Conservation (phyloP, 2,797 vertebrate genomes). For the Erpetoichthys calabaricus region DNA sequence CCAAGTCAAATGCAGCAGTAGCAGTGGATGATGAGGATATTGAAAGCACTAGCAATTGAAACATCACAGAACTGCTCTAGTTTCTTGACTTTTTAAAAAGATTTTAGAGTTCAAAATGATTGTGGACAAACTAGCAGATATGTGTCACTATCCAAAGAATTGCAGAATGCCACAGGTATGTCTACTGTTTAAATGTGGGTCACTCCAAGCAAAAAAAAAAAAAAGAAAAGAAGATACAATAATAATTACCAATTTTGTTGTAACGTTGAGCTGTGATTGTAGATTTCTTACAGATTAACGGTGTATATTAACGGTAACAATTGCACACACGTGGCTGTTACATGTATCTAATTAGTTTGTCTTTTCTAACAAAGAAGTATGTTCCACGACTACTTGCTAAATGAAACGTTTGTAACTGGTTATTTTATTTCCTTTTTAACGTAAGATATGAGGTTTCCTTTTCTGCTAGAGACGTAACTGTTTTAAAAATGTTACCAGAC, state of each 20-base stretch:
- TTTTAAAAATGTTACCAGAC: conserved; percentile 18
- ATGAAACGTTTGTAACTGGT: conserved; percentile 3
- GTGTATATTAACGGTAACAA: conserved; percentile 25
- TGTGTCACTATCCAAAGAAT: conserved; percentile 52
- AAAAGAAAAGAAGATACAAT: conserved; percentile 9
- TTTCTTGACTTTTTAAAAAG: conserved; percentile 7
- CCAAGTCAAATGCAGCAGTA: conserved; percentile 38
- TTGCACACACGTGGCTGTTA: conserved; percentile 10
- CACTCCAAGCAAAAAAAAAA: conserved; percentile 34
- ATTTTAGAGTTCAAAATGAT: conserved; percentile 12
- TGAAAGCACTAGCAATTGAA: conserved; percentile 44
- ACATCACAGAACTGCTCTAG: conserved; percentile 9
- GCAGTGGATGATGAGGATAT: conserved; percentile 40
- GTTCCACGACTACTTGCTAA: conserved; percentile 17
- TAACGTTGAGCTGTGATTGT: conserved; percentile 43
- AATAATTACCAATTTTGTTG: conserved; percentile 16
- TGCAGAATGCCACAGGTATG: conserved; percentile 37
- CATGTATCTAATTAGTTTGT: conserved; percentile 15
- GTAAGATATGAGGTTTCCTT: conserved; percentile 21
- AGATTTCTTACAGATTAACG: conserved; percentile 48
- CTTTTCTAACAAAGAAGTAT: conserved; percentile 7
- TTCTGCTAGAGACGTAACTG: conserved; percentile 14
- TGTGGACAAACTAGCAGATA: conserved; percentile 26
- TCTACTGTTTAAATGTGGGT: conserved; percentile 32
- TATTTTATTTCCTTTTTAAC: conserved; percentile 15